These are phyloP conservation scores for Novumbra hubbsi DNA, from an alignment of 2,797 vertebrate genomes.

Conservation along the genomic window DNA sequence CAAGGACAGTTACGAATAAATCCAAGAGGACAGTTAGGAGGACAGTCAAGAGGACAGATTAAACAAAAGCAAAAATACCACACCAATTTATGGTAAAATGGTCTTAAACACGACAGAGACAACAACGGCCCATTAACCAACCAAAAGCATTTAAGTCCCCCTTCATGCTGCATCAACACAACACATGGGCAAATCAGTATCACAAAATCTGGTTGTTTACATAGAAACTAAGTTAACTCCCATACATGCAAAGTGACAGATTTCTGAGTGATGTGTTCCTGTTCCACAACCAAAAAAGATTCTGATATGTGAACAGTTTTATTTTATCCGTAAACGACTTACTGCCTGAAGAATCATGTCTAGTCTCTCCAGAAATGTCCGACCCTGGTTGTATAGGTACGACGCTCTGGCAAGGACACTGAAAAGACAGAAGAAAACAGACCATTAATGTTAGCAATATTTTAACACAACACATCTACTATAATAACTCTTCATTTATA, in stretches of 20 bases:
- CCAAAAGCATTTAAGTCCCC: background rate
- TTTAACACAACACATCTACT: background rate
- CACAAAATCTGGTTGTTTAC: background rate
- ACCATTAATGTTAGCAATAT: background rate
- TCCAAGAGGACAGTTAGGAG: background rate
- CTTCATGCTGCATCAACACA: background rate
- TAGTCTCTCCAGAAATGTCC: slow-evolving; percentile 46
- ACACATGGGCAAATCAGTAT: background rate
- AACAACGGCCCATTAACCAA: background rate
- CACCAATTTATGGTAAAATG: no score
- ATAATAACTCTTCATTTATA: background rate
- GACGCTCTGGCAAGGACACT: slow-evolving; percentile 51
- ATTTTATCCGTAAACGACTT: slow-evolving; percentile 37
- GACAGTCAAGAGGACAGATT: background rate
- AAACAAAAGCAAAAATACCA: background rate
- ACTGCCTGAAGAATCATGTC: slow-evolving; percentile 53
- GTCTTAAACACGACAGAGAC: background rate
- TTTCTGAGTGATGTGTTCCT: background rate
- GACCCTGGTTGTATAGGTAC: slow-evolving; percentile 45
- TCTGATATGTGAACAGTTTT: background rate
- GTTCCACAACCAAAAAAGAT: background rate
- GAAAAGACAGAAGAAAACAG: slow-evolving; percentile 1
- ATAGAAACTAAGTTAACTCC: background rate
- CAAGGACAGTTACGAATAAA: background rate
- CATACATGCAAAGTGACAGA: background rate